Evolutionary conservation across 2,888 invertebrate species (phyloP).

Genomic region (Slavum lentiscoides): DNA sequence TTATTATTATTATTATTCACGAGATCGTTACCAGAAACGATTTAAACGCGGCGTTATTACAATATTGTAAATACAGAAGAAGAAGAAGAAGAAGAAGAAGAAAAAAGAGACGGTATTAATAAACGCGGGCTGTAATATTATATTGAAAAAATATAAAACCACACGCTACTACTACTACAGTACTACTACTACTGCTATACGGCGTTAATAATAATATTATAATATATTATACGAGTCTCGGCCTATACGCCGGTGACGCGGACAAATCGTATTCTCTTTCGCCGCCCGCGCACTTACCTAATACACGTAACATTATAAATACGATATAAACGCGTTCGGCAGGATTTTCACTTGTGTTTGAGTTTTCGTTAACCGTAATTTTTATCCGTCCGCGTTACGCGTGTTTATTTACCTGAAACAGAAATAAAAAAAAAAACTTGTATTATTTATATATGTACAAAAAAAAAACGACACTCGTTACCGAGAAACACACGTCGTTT

Average conservation of each 20-base stretch:
- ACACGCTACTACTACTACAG: too few relatives aligned
- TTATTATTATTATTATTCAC: conserved; percentile 10
- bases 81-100: not conserved
- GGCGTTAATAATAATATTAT: too few relatives aligned
- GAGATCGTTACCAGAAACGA: conserved; percentile 30
- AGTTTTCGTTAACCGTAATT: not conserved
- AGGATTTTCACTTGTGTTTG: too few relatives aligned
- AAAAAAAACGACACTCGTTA: too few relatives aligned
- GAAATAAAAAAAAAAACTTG: conserved; percentile 6
- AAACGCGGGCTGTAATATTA: too few relatives aligned
- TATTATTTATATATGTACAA: not conserved
- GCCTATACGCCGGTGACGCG: not conserved
- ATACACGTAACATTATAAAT: not conserved
- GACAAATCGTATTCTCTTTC: conserved; percentile 26
- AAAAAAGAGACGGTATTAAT: not conserved
- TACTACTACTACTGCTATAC: not conserved
- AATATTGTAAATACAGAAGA: too few relatives aligned
- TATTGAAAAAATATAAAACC: too few relatives aligned
- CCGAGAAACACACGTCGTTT: too few relatives aligned
- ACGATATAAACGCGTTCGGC: not conserved
- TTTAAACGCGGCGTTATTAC: conserved; percentile 18
- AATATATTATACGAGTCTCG: not conserved
- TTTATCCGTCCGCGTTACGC: not conserved
- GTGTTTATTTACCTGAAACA: conserved; percentile 40
- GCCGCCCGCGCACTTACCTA: too few relatives aligned